These are phyloP conservation scores for Syrrhaptes paradoxus DNA, from an alignment of 2,113 vertebrate genomes.

Conservation along the genomic window DNA sequence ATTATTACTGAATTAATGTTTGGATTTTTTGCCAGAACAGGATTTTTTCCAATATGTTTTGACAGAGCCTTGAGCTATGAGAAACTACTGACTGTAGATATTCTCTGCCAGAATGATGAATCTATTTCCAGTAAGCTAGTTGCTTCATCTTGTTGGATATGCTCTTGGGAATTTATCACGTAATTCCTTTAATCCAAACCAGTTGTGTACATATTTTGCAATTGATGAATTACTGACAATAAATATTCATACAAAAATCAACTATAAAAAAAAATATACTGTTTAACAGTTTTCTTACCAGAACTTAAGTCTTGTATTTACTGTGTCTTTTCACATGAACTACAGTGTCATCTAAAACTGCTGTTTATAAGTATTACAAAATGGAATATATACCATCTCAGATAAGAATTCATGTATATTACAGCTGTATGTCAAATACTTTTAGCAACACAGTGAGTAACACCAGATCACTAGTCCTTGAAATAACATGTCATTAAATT, in stretches of 20 bases:
- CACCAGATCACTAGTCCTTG: constrained; percentile 28
- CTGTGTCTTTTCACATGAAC: neutral
- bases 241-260: constrained; percentile 17
- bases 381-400: neutral
- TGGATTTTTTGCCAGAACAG: neutral
- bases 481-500: constrained; percentile 38
- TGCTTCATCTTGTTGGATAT: constrained; percentile 64
- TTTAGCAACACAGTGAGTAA: constrained; percentile 28
- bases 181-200: constrained; percentile 68
- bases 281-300: neutral
- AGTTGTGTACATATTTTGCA: constrained; percentile 68
- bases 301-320: neutral
- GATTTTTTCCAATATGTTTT: constrained; percentile 19
- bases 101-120: constrained; percentile 59
- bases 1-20: constrained; percentile 9
- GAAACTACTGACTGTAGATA: constrained; percentile 50
- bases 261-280: neutral
- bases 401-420: neutral
- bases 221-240: constrained; percentile 36
- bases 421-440: neutral
- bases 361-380: neutral
- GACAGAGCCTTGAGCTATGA: constrained; percentile 25
- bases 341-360: neutral
- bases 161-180: constrained; percentile 58
- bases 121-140: constrained; percentile 63